Conservation (phyloP, 2,888 invertebrate genomes). For the Papilio elwesi region DNA sequence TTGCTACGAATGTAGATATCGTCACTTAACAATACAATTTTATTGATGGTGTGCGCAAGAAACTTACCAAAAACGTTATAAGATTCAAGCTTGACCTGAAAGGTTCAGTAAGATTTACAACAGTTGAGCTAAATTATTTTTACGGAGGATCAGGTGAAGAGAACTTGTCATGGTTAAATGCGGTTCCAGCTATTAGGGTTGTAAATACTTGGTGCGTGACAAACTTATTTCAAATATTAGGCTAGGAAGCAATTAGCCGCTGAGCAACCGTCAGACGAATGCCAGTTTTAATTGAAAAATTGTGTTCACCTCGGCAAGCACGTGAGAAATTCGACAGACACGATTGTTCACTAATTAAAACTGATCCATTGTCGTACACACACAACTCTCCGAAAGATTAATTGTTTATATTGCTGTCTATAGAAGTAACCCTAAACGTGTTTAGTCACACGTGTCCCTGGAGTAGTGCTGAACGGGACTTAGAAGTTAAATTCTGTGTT, state of each 20-base stretch:
- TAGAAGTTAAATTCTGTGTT: no score
- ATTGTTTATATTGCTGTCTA: no score
- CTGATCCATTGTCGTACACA: neutral
- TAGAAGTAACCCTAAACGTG: no score
- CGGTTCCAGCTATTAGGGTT: neutral
- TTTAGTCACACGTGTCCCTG: no score
- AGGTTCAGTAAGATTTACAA: no score
- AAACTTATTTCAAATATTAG: slow-evolving; percentile 8
- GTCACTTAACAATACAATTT: neutral
- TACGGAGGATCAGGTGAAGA: no score
- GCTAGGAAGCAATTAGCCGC: slow-evolving; percentile 32
- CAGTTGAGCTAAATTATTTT: no score
- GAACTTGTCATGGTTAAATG: neutral
- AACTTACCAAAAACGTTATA: neutral
- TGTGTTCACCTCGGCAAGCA: slow-evolving; percentile 60
- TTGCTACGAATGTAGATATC: neutral
- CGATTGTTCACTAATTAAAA: slow-evolving; percentile 32
- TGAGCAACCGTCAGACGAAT: slow-evolving; percentile 41
- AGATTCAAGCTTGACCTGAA: no score
- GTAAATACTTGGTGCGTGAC: slow-evolving; percentile 9
- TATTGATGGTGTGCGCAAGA: neutral
- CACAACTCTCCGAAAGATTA: neutral
- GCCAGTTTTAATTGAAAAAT: slow-evolving; percentile 64
- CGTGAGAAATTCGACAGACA: slow-evolving; percentile 43
- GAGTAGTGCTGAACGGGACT: no score